Base-by-base conservation (phyloP, 2,113 vertebrate genomes). In the Pygoscelis adeliae region DNA sequence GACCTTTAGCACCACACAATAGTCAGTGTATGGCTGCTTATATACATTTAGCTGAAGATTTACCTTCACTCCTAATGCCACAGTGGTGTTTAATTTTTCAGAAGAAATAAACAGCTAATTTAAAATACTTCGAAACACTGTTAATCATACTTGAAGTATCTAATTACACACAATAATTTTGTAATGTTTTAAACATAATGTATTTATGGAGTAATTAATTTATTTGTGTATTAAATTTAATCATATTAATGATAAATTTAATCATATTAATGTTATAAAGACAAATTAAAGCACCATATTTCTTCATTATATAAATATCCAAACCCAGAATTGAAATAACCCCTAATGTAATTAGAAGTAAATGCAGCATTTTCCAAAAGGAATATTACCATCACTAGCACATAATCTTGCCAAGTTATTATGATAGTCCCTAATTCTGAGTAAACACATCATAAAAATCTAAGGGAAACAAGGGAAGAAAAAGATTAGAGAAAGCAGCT, bases 181-280 rank as follows among this genome's bases (percentile, higher is more conserved):
- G 16, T 92, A 95, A 96, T 95, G 44, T 83, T 95, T 96, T 95
- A 86, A 95, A 88, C 82, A 91, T 93, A 92, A 93, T 55, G 6
- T 70, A 90, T 82, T 95, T 96, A 96, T 81, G 38, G 74, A 96
- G 92, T 83, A 95, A 96, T 96, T 90, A 91, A 95, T 93, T 83
- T 87, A 71, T 92, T 94, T 93, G 36, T 74, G 44, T 88, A 38
- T 61, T 80, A 89, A 90, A 97, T 96, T 89, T 61, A 94, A 97
- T 95, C 85, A 87, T 77, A 87, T 94, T 96, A 95, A 86, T 95
- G 17, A 42, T 80, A 89, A 90, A 97, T 96, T 89, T 61, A 94
- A 97, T 95, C 85, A 87, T 74, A 87, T 94, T 96, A 95, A 86
- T 95, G 16, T 7, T 88, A 85, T n/a, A 88, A 95, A 95, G 91